phyloP scores from a whole-genome alignment of 2,888 invertebrate species.

The Leptarthrus brevirostris region DNA sequence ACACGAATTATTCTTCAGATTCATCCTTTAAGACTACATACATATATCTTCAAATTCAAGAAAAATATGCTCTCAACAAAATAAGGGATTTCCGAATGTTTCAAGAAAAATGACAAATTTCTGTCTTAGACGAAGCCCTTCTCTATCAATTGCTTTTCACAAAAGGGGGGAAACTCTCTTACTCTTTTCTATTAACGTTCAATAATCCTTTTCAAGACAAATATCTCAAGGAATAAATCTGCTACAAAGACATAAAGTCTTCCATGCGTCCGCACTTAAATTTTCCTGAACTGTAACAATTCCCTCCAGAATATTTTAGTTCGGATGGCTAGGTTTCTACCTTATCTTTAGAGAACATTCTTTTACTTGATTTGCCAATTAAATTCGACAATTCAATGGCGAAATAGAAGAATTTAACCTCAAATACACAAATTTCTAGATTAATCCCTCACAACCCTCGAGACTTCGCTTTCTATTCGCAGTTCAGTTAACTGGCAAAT shows the following conservation, averaged over 20 bases:
- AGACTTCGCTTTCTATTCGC: neutral
- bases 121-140: neutral
- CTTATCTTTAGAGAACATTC: conserved; percentile 25
- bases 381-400: conserved; percentile 6
- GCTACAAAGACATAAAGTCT: neutral
- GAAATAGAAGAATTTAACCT: neutral
- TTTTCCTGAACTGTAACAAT: conserved; percentile 10
- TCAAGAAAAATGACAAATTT: neutral
- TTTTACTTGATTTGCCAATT: conserved; percentile 32
- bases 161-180: no score
- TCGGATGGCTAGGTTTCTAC: conserved; percentile 19
- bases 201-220: conserved; percentile 23
- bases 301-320: conserved; percentile 30
- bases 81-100: no score
- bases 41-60: no score
- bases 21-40: no score
- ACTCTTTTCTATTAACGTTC: neutral
- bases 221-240: conserved; percentile 2
- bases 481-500: conserved; percentile 33
- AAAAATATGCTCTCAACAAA: no score
- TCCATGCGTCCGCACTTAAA: neutral
- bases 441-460: neutral
- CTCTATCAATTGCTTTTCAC: neutral
- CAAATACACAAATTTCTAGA: conserved; percentile 22
- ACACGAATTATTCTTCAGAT: no score